Evolutionary conservation across 2,888 invertebrate species (phyloP), one percentile per base, ranked within the genome.

Genomic region (Caenorhabditis uteleia): DNA sequence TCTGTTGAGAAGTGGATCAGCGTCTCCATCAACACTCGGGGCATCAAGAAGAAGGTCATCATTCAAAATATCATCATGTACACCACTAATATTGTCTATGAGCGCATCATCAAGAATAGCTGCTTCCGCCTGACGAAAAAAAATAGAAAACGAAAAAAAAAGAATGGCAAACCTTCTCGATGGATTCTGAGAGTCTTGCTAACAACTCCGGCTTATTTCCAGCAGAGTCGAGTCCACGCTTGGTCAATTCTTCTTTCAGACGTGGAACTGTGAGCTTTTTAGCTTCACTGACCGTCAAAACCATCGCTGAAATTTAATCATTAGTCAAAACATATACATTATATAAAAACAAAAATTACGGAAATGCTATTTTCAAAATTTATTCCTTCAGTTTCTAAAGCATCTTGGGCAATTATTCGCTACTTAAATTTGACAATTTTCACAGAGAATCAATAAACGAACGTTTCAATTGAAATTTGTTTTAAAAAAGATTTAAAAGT

Each of bases 121-220:
- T n/a, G n/a, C n/a, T n/a, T n/a, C n/a, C n/a, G n/a, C n/a, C n/a
- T n/a, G n/a, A n/a, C n/a, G 10, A 12, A 12, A 33, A 12, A 14
- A 33, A 14, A 33, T 12, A 33, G 14, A 33, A 33, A 33, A 33
- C n/a, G n/a, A n/a, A n/a, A n/a, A n/a, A n/a, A n/a, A n/a, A n/a
- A n/a, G n/a, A n/a, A n/a, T 18, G 6, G 7, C 20, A n/a, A 1
- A 60, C 60, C 48, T 54, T 33, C 6, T 74, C 43, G 14, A 75
- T 48, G 33, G 51, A 51, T 20, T 76, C 75, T 1, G 49, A 42
- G 16, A 75, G 64, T 42, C 76, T 70, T 6, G 51, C 58, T 12
- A 75, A 45, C 27, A 77, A 48, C 3, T 74, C 77, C 31, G 67
- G 54, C 40, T 76, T 76, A 21, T 74, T 72, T 31, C 77, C 76